Percentiles rank a stretch among this genome's conserved stretches.
phyloP scores from a whole-genome alignment of 2,113 vertebrate species.

The Ciconia maguari region DNA sequence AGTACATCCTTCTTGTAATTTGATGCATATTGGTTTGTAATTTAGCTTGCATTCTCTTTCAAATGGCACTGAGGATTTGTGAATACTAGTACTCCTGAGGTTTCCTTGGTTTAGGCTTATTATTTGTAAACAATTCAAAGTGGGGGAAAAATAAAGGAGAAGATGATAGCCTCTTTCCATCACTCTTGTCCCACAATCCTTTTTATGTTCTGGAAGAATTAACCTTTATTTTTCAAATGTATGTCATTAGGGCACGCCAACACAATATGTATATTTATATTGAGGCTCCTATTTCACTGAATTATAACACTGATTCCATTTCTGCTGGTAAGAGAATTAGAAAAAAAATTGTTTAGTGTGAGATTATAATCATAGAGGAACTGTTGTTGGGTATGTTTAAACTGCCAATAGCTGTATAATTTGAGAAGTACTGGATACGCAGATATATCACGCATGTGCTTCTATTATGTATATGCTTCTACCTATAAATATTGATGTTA shows the following conservation, averaged over 20 bases:
- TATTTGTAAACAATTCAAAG: neutral
- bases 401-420: neutral
- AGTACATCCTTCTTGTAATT: neutral
- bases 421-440: neutral
- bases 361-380: neutral
- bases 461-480: neutral
- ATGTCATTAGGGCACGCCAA: neutral
- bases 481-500: neutral
- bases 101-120: neutral
- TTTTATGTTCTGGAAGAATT: neutral
- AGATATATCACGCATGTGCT: neutral
- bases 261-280: neutral
- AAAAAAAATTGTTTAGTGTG: neutral
- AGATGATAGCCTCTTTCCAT: neutral
- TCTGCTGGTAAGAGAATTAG: neutral
- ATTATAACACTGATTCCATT: neutral
- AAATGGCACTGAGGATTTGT: neutral
- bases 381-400: neutral
- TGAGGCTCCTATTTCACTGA: neutral
- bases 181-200: neutral
- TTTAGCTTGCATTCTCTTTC: neutral
- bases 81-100: neutral
- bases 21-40: neutral
- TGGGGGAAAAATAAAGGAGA: neutral
- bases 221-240: neutral